Conservation (phyloP, 2,797 vertebrate genomes). For the Lepilemur septentrionalis region DNA sequence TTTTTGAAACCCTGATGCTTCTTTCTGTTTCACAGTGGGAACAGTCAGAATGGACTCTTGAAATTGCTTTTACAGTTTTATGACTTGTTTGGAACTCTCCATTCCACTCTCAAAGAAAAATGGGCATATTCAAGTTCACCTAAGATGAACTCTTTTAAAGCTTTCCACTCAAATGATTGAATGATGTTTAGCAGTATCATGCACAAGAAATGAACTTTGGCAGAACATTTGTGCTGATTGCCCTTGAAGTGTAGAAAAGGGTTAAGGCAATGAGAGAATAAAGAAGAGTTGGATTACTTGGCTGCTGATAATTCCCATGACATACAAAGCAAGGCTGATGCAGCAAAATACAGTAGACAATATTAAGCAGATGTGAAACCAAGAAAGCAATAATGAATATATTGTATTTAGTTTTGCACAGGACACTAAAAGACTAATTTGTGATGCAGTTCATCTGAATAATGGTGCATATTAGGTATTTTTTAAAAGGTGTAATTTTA, state of each 20-base stretch:
- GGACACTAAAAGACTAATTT: background rate
- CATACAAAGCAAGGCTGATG: background rate
- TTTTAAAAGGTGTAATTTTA: background rate
- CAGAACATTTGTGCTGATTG: background rate
- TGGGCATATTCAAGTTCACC: constrained; percentile 61
- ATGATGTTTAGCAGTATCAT: background rate
- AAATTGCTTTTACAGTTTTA: constrained; percentile 75
- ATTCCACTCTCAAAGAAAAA: constrained; percentile 63
- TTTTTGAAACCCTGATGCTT: constrained; percentile 44
- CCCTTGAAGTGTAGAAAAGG: background rate
- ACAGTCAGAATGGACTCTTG: constrained; percentile 56
- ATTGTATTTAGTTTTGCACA: background rate
- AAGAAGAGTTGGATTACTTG: background rate
- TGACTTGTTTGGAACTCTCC: constrained; percentile 66
- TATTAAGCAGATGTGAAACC: background rate
- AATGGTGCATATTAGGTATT: background rate
- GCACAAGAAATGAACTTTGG: background rate
- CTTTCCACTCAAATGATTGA: background rate
- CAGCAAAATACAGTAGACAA: background rate
- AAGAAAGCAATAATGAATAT: background rate
- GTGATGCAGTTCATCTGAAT: background rate
- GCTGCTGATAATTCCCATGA: background rate
- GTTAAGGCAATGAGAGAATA: background rate
- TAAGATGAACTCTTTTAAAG: constrained; percentile 58
- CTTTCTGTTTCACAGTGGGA: constrained; percentile 59